Evolutionary conservation across 1,140 invertebrate genomes (phyloP).

Genomic region (Mamestra configurata): DNA sequence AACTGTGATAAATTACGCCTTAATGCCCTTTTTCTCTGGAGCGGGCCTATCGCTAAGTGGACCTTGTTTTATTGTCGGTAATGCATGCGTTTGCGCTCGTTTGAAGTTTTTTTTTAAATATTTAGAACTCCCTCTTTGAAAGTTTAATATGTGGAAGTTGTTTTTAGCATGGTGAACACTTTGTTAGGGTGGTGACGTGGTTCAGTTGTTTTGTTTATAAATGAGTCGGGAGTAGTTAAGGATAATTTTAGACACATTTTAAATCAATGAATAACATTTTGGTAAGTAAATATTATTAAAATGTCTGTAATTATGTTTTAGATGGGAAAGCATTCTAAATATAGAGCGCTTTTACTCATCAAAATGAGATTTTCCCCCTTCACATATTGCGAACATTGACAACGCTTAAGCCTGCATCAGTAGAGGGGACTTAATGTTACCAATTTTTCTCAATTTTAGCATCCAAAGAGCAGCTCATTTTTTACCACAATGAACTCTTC

Average conservation of each 20-base stretch:
- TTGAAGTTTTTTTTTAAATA: not conserved
- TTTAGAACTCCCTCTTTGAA: not conserved
- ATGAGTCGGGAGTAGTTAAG: too few relatives aligned
- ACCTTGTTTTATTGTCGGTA: constrained; percentile 69
- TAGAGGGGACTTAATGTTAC: not conserved
- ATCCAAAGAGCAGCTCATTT: constrained; percentile 7
- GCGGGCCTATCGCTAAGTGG: constrained; percentile 65
- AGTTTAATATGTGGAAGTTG: constrained; percentile 4
- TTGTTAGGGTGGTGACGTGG: not conserved
- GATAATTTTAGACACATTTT: too few relatives aligned
- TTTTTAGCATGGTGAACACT: constrained; percentile 2
- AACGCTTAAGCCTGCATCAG: constrained; percentile 12
- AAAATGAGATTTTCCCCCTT: not conserved
- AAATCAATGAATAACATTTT: too few relatives aligned
- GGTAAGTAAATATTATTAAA: too few relatives aligned
- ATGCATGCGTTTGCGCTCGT: constrained; percentile 30
- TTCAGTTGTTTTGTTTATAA: not conserved
- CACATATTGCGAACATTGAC: not conserved
- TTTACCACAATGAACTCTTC: constrained; percentile 39
- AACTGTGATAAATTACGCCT: constrained; percentile 82
- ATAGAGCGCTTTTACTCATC: not conserved
- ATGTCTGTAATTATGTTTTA: too few relatives aligned
- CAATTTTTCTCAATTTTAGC: constrained; percentile 19
- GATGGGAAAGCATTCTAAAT: not conserved
- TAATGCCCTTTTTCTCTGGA: constrained; percentile 80